These are phyloP conservation scores for Harmothoe impar DNA, from an alignment of 2,888 invertebrate species.

Conservation along the genomic window DNA sequence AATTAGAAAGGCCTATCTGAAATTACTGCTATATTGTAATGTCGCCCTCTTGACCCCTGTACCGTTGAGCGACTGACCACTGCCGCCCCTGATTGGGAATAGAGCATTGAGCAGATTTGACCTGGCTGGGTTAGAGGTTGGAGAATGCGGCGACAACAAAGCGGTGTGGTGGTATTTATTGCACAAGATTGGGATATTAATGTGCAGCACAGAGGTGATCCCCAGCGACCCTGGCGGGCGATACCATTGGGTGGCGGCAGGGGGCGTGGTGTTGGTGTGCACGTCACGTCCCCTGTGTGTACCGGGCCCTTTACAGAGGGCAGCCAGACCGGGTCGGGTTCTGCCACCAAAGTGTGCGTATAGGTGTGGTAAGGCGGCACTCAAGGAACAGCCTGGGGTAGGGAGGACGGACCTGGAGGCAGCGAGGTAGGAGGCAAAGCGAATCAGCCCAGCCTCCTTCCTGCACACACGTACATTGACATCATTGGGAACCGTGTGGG, in stretches of 20 bases:
- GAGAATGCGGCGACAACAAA: too few species aligned
- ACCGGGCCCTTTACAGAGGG: neutral
- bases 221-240: conserved; percentile 16
- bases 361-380: neutral
- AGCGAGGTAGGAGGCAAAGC: neutral
- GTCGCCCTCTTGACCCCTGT: too few species aligned
- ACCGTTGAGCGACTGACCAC: neutral
- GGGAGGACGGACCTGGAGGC: neutral
- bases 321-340: conserved; percentile 17
- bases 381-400: neutral
- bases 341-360: neutral
- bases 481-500: too few species aligned
- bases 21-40: too few species aligned
- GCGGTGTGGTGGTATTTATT: conserved; percentile 33
- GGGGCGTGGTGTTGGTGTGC: neutral
- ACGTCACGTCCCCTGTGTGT: conserved; percentile 33
- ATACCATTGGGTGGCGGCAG: neutral
- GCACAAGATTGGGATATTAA: conserved; percentile 61
- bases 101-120: neutral
- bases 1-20: too few species aligned
- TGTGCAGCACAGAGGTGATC: neutral
- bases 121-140: neutral
- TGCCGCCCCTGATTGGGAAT: neutral
- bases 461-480: neutral
- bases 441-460: neutral